phyloP scores from a whole-genome alignment of 2,113 vertebrate species.

The Piprites chloris region DNA sequence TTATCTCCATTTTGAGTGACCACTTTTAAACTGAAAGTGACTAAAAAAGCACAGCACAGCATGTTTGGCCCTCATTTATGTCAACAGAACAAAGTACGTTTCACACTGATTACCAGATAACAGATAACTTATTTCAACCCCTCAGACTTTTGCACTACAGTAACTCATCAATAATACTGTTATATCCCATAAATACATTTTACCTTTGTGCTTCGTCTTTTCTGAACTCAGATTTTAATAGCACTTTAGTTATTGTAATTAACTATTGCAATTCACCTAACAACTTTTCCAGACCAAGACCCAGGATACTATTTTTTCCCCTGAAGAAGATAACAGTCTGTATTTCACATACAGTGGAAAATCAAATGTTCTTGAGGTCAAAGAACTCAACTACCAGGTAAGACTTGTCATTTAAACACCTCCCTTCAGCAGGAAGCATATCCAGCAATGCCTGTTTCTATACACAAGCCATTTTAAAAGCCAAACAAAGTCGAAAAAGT shows the following conservation, averaged over 20 bases:
- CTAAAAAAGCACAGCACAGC: not conserved
- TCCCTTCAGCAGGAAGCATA: not conserved
- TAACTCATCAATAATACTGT: not conserved
- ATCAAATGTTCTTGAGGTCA: conserved; percentile 87
- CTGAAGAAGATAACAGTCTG: conserved; percentile 90
- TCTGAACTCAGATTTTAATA: not conserved
- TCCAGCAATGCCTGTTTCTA: not conserved
- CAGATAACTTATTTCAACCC: not conserved
- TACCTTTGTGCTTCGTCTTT: not conserved
- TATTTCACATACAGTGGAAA: conserved; percentile 94
- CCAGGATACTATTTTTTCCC: conserved; percentile 80
- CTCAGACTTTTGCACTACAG: not conserved
- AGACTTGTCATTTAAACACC: not conserved
- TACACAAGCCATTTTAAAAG: not conserved
- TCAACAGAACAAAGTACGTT: not conserved
- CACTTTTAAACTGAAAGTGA: not conserved
- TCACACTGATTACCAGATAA: not conserved
- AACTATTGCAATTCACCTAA: not conserved
- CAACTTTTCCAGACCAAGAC: conserved; percentile 49
- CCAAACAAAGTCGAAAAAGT: not conserved
- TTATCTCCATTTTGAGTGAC: not conserved
- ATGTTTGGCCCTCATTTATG: not conserved
- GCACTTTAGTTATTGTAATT: not conserved
- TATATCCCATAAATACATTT: not conserved
- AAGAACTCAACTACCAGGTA: conserved; percentile 90